Percentiles rank a stretch among this genome's conserved stretches.
phyloP scores from a whole-genome alignment of 2,113 vertebrate species.

The Calyptommatus sinebrachiatus region DNA sequence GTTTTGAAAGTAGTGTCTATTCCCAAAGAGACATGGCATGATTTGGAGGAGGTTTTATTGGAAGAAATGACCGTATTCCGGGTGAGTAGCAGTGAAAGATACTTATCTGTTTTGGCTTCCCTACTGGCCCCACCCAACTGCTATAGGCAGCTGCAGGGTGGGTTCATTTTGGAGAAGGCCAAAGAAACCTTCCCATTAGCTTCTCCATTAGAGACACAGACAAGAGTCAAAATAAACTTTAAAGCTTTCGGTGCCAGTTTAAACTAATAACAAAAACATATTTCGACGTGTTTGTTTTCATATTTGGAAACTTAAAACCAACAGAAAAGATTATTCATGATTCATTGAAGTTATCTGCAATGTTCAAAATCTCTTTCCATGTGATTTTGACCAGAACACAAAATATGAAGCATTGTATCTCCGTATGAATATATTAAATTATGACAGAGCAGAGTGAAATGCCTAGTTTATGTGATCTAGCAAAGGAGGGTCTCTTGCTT shows the following conservation, averaged over 20 bases:
- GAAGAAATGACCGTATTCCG: conserved; percentile 97
- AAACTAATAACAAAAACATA: conserved; percentile 55
- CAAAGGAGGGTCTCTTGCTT: no score
- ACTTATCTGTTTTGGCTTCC: conserved; percentile 56
- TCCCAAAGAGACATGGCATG: conserved; percentile 96
- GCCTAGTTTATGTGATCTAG: not conserved
- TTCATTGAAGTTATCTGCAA: conserved; percentile 12
- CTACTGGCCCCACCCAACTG: not conserved
- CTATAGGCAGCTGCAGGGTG: conserved; percentile 61
- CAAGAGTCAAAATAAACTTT: conserved; percentile 74
- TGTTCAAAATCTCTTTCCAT: conserved; percentile 4
- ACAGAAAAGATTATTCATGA: conserved; percentile 14
- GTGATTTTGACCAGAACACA: conserved; percentile 18
- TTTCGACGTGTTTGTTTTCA: conserved; percentile 37
- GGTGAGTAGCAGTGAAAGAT: conserved; percentile 75
- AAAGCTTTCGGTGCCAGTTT: conserved; percentile 50
- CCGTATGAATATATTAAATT: not conserved
- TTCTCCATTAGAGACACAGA: conserved; percentile 66
- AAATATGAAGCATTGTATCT: not conserved
- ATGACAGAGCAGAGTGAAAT: not conserved
- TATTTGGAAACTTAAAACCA: conserved; percentile 50
- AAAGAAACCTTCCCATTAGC: conserved; percentile 67
- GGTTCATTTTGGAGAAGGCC: conserved; percentile 40
- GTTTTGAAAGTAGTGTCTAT: conserved; percentile 96
- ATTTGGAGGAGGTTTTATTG: conserved; percentile 95